These are phyloP conservation scores for Ibycter americanus DNA, from an alignment of 2,797 vertebrate species.

Conservation along the genomic window DNA sequence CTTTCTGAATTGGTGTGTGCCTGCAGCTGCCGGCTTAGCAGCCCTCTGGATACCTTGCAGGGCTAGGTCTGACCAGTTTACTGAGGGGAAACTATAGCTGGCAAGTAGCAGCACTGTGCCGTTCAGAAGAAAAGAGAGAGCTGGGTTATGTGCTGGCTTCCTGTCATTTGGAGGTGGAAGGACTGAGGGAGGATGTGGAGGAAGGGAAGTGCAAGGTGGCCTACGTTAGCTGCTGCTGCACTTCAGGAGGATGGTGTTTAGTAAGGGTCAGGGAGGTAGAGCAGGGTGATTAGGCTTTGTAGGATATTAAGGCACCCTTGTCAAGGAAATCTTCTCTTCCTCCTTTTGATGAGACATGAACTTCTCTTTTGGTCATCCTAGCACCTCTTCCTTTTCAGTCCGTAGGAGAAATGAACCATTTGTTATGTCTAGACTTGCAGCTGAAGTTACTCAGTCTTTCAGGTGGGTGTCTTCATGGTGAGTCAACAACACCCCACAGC, in stretches of 20 bases:
- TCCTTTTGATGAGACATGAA: neutral
- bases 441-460: constrained; percentile 20
- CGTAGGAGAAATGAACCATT: neutral
- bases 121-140: neutral
- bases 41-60: neutral
- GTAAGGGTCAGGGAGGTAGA: neutral
- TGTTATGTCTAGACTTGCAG: constrained; percentile 31
- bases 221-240: neutral
- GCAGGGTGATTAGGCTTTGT: neutral
- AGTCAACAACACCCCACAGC: constrained; percentile 26
- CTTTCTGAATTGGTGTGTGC: neutral
- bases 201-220: neutral
- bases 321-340: neutral
- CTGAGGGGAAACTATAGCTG: neutral
- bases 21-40: neutral
- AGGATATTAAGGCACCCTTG: neutral
- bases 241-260: neutral
- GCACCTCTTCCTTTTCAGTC: constrained; percentile 11
- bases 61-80: neutral
- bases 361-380: neutral
- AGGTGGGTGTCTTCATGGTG: constrained; percentile 42
- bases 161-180: neutral
- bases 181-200: neutral
- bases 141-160: neutral
- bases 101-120: neutral